These are phyloP conservation scores for Eulacestoma nigropectus DNA, from an alignment of 2,113 vertebrate species.

Conservation along the genomic window DNA sequence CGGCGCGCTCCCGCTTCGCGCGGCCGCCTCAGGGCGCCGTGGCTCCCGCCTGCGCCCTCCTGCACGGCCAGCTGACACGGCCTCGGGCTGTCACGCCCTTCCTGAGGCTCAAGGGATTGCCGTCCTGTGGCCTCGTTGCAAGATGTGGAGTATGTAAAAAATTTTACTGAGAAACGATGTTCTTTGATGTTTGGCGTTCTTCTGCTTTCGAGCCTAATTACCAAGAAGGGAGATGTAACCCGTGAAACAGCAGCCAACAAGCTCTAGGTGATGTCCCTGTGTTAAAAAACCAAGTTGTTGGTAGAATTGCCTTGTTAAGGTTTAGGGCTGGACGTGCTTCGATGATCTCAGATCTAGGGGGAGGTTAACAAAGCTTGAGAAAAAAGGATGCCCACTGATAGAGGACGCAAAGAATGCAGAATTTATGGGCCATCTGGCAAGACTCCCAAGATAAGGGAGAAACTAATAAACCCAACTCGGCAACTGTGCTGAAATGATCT, in stretches of 20 bases:
- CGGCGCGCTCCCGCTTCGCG: fast-evolving
- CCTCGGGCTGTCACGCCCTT: background rate
- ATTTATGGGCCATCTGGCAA: background rate
- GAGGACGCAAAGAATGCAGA: background rate
- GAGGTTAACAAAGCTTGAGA: background rate
- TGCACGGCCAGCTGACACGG: fast-evolving
- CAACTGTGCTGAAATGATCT: background rate
- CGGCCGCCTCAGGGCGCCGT: fast-evolving
- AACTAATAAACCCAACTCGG: background rate
- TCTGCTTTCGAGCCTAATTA: background rate
- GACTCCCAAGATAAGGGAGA: background rate
- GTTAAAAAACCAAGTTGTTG: background rate
- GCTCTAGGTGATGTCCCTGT: background rate
- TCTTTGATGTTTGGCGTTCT: background rate
- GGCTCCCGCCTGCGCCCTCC: fast-evolving
- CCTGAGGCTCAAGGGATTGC: no score
- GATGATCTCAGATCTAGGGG: background rate
- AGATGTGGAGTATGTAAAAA: background rate
- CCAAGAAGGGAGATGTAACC: background rate
- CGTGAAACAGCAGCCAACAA: background rate
- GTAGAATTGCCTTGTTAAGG: background rate
- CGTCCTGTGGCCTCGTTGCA: background rate
- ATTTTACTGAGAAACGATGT: fast-evolving
- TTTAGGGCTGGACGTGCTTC: background rate
- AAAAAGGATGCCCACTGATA: background rate